A percentile compares a stretch with the other conserved stretches of the same genome.
Conservation (phyloP, 2,797 vertebrate species). For the Anniella stebbinsi region DNA sequence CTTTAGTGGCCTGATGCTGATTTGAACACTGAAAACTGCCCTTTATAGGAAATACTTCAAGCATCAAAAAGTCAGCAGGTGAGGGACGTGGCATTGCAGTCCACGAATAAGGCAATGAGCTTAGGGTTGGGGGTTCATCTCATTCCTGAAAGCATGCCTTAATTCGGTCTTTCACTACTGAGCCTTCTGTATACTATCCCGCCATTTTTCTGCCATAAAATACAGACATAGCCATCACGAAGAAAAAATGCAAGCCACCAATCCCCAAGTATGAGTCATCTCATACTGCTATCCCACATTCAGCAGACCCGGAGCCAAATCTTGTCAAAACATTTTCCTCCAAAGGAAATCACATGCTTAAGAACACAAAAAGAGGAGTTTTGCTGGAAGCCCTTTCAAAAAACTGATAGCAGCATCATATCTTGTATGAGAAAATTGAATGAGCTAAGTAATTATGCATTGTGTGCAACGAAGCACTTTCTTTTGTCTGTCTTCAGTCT, state of each 20-base stretch:
- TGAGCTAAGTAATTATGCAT: not conserved
- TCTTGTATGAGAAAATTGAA: not conserved
- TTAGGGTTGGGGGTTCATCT: too few relatives aligned
- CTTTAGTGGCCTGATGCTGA: too few relatives aligned
- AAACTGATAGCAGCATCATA: not conserved
- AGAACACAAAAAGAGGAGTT: not conserved
- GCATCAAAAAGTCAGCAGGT: too few relatives aligned
- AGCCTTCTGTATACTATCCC: not conserved
- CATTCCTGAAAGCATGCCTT: not conserved
- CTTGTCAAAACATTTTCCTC: not conserved
- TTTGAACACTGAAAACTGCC: too few relatives aligned
- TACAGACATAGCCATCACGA: not conserved
- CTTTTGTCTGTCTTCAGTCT: not conserved
- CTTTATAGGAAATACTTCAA: too few relatives aligned
- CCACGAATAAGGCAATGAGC: too few relatives aligned
- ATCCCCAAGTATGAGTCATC: too few relatives aligned
- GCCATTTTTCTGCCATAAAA: not conserved
- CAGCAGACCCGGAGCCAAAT: not conserved
- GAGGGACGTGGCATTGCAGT: too few relatives aligned
- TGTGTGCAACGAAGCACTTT: not conserved
- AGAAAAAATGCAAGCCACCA: not conserved
- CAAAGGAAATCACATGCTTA: not conserved
- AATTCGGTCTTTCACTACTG: not conserved
- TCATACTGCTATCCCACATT: accelerated
- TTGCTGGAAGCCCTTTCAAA: not conserved